Evolutionary conservation across 2,888 invertebrate genomes (phyloP).

Genomic region (Synanthedon vespiformis): DNA sequence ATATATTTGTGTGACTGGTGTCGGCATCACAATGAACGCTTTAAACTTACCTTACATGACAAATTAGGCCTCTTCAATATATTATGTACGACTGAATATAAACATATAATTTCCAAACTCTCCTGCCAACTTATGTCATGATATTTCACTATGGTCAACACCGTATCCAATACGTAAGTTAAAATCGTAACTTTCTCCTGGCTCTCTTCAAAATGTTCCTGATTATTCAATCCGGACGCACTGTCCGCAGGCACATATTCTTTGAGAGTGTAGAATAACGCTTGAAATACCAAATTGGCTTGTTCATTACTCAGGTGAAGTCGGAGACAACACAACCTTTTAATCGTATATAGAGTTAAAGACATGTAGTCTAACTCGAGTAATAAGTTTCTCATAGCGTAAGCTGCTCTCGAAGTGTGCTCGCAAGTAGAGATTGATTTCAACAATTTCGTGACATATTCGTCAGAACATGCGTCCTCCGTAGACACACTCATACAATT

Average conservation of each 20-base stretch:
- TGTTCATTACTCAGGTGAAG: slow-evolving; percentile 71
- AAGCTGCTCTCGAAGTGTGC: slow-evolving; percentile 72
- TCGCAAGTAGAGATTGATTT: slow-evolving; percentile 67
- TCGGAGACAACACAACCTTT: slow-evolving; percentile 69
- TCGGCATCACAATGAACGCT: no score
- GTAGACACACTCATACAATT: slow-evolving; percentile 11
- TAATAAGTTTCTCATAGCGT: slow-evolving; percentile 68
- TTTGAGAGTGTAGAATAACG: slow-evolving; percentile 71
- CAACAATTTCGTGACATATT: slow-evolving; percentile 72
- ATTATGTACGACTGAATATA: slow-evolving; percentile 54
- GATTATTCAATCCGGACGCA: slow-evolving; percentile 19
- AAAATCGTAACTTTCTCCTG: slow-evolving; percentile 59
- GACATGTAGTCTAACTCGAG: slow-evolving; percentile 49
- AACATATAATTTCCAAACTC: slow-evolving; percentile 79
- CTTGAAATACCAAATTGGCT: slow-evolving; percentile 74
- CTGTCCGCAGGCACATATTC: slow-evolving; percentile 54
- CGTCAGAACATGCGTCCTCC: slow-evolving; percentile 63
- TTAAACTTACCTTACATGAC: slow-evolving; percentile 39
- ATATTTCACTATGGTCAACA: slow-evolving; percentile 74
- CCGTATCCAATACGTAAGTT: slow-evolving; percentile 75
- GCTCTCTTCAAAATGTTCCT: slow-evolving; percentile 28
- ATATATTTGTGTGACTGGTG: no score
- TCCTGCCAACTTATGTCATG: slow-evolving; percentile 83
- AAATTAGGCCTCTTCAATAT: slow-evolving; percentile 47
- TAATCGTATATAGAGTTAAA: slow-evolving; percentile 63